Evolutionary conservation across 2,888 invertebrate genomes (phyloP).

Genomic region (Gonocerus acuteangulatus): DNA sequence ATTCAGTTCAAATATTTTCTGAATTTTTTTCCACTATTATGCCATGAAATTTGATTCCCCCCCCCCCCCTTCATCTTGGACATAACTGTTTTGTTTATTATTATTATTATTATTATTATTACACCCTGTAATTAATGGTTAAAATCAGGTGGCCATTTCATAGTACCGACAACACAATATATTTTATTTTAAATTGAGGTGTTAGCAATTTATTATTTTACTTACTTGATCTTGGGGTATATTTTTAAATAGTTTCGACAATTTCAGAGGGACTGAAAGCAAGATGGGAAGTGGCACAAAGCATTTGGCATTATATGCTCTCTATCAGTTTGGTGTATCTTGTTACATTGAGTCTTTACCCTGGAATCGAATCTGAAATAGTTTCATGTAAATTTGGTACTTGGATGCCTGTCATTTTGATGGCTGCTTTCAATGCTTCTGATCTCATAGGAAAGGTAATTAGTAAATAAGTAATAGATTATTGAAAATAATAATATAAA

Average conservation of each 20-base stretch:
- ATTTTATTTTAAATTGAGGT: background rate
- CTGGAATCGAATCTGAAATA: constrained; percentile 84
- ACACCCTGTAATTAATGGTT: too few species aligned
- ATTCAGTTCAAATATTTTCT: too few species aligned
- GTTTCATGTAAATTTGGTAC: constrained; percentile 70
- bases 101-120: too few species aligned
- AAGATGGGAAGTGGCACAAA: constrained; percentile 71
- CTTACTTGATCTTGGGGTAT: background rate
- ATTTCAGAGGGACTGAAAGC: constrained; percentile 59
- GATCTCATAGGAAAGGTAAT: constrained; percentile 76
- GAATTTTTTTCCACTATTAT: too few species aligned
- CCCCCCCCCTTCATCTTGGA: too few species aligned
- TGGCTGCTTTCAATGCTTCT: constrained; percentile 80
- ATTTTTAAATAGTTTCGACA: too few species aligned
- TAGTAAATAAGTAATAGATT: background rate
- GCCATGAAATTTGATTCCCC: too few species aligned
- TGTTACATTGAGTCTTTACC: constrained; percentile 81
- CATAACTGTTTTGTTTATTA: too few species aligned
- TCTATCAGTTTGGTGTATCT: constrained; percentile 82
- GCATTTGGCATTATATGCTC: constrained; percentile 84
- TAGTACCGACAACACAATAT: too few species aligned
- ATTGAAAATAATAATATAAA: background rate
- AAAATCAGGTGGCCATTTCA: too few species aligned
- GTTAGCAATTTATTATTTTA: background rate
- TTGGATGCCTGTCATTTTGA: constrained; percentile 88